Evolutionary conservation across 2,797 vertebrate genomes (phyloP), one percentile per base, ranked within the genome.

Genomic region (Coilia nasus): DNA sequence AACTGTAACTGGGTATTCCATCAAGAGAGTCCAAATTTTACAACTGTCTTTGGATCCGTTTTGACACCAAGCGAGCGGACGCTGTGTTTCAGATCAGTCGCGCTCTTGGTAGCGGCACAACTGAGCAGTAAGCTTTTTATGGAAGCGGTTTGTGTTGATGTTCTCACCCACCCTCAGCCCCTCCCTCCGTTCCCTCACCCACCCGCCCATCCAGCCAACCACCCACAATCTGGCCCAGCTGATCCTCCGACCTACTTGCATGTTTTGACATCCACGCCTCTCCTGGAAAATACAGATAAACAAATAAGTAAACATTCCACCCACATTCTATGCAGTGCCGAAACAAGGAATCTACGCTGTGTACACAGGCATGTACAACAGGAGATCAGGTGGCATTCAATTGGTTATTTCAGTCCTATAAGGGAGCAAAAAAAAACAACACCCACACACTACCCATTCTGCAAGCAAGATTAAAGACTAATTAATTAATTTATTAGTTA

Each of bases 281-380:
- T 31, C 15, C 3, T 41, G 67, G 9, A 31, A 71, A 6, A 31
- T 19, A 21, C 3, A 2, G 25, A 75, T 75, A 4, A 3, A 47
- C 46, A 47, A 47, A 54, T 5, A 54, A 54, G 9, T 54, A 54
- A 54, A 54, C 50, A 5, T 41, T 35, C 71, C 31, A 78, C 6
- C 17, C 17, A 78, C 15, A 44, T 21, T 85, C 89, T 89, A 90
- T 90, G 89, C 89, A 90, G 85, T 87, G 67, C 64, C 17, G 71
- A 78, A 31, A 44, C 35, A 78, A 35, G 31, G 17, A 78, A 44
- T 44, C 35, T 78, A 78, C 71, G 44, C 71, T 78, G 71, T 78
- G 71, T 31, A 71, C 6, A 44, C 5, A 41, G 71, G 35, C 71
- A 35, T 78, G 71, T 78, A 78, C 0, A 44, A 21, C 71, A 64